Conservation (phyloP, 2,797 vertebrate species). For the Acanthiza pusilla region DNA sequence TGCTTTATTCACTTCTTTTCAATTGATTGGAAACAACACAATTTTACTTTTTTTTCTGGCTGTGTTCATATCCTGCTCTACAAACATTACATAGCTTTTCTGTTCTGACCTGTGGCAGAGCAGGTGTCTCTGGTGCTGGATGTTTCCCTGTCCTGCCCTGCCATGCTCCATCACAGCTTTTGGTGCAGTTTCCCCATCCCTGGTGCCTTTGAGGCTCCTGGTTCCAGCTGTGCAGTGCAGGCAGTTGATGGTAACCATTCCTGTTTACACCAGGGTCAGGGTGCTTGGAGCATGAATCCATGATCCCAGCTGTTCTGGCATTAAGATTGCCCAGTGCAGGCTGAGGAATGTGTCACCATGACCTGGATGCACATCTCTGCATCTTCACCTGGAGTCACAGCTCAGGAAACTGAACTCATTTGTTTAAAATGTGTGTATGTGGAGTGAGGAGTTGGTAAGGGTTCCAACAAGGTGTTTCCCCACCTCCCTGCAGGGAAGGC, state of each 20-base stretch:
- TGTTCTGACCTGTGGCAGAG: neutral
- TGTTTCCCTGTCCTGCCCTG: neutral
- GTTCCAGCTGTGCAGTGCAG: neutral
- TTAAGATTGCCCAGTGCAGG: neutral
- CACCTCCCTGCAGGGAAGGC: neutral
- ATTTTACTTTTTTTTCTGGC: neutral
- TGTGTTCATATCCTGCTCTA: neutral
- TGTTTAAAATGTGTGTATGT: neutral
- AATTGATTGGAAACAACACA: neutral
- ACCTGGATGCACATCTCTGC: neutral
- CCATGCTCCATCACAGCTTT: neutral
- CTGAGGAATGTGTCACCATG: neutral
- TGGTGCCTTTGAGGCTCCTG: neutral
- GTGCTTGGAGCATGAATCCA: neutral
- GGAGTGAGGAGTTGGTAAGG: neutral
- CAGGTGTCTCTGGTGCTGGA: neutral
- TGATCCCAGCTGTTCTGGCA: neutral
- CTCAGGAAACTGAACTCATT: neutral
- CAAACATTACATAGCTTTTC: neutral
- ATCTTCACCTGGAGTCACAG: neutral
- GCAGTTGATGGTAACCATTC: neutral
- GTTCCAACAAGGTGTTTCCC: neutral
- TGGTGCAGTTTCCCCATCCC: neutral
- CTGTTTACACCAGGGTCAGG: neutral
- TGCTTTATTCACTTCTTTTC: neutral